Base-by-base conservation (phyloP, 2,888 invertebrate genomes). In the Serrognathus titanus region DNA sequence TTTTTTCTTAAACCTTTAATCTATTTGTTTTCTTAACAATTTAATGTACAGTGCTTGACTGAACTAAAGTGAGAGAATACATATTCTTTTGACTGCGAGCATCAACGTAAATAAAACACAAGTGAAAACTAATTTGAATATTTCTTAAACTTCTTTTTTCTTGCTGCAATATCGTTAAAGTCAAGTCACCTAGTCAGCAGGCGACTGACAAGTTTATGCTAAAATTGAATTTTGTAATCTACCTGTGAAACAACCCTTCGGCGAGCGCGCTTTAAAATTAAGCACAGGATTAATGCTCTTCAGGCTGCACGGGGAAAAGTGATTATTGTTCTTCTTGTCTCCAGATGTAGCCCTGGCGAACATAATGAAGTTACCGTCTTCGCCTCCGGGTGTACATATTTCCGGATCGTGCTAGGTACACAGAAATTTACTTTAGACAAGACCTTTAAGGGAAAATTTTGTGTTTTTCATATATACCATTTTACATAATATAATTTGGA, bases 341-440 rank as follows among this genome's bases (percentile, higher is more conserved):
- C 99, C 98, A 69, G 96, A 96, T 53, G 98, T 99, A 37, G 98
- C 98, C 63, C 97, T 87, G 16, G 97, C 96, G 79, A 97, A 99
- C 99, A 99, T 99, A 73, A 99, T 98, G 80, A 90, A 99, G 82
- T 99, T 99, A 43, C 99, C 99, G 76, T 94, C 94, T 73, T 94
- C 93, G 12, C 92, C 96, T 55, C 95, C 96, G 3, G 97, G 97
- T 0, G 96, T 94, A 78, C 90, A 97, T 72, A 87, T 87, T 78
- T 94, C 94, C 0, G 94, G 94, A 80, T 97, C 97, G 76, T 97
- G 97, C 94, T 96, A 77, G 37, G 62, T 63, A 51, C 31, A 48
- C 13, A 43, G 9, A 20, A 5, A 43, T 16, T 43, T 43, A 16
- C 16, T 9, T 43, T 11, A 43, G 16, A 31, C 24, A 31, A 31